A percentile compares a stretch with the other conserved stretches of the same genome.
Conservation (phyloP, 2,888 invertebrate genomes). For the Melanargia galathea region DNA sequence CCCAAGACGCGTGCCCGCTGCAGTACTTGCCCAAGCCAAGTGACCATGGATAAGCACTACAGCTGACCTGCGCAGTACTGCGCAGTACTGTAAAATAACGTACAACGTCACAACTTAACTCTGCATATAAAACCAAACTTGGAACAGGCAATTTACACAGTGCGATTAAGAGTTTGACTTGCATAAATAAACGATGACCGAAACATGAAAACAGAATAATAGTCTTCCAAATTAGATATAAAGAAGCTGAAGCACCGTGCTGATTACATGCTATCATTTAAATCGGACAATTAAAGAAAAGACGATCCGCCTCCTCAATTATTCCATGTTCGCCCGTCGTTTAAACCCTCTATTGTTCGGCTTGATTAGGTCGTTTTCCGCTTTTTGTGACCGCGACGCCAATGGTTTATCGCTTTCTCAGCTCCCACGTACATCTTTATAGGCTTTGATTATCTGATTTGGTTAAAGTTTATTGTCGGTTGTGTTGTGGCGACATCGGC, state of each 20-base stretch:
- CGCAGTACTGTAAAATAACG: too few species aligned
- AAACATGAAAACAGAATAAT: slow-evolving; percentile 2
- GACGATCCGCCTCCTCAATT: slow-evolving; percentile 22
- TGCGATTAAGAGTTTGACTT: not conserved
- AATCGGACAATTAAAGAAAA: slow-evolving; percentile 21
- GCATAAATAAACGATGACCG: not conserved
- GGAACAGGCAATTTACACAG: not conserved
- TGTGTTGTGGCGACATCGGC: slow-evolving; percentile 20
- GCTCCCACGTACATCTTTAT: slow-evolving; percentile 50
- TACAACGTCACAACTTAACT: too few species aligned
- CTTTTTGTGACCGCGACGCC: slow-evolving; percentile 47
- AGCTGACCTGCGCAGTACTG: too few species aligned
- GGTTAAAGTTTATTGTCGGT: slow-evolving; percentile 35
- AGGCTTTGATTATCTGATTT: slow-evolving; percentile 32
- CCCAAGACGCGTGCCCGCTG: too few species aligned
- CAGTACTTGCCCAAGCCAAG: too few species aligned
- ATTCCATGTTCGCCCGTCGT: slow-evolving; percentile 21
- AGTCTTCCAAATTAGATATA: not conserved
- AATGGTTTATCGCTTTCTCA: slow-evolving; percentile 34
- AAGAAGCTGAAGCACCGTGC: slow-evolving; percentile 10
- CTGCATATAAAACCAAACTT: not conserved
- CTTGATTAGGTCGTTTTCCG: slow-evolving; percentile 60
- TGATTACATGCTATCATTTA: slow-evolving; percentile 4
- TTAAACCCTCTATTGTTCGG: slow-evolving; percentile 51
- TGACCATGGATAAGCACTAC: too few species aligned